phyloP scores from a whole-genome alignment of 30 jellyfish, hydroid and myxozoan genomes.

The Calvadosia cruxmelitensis region DNA sequence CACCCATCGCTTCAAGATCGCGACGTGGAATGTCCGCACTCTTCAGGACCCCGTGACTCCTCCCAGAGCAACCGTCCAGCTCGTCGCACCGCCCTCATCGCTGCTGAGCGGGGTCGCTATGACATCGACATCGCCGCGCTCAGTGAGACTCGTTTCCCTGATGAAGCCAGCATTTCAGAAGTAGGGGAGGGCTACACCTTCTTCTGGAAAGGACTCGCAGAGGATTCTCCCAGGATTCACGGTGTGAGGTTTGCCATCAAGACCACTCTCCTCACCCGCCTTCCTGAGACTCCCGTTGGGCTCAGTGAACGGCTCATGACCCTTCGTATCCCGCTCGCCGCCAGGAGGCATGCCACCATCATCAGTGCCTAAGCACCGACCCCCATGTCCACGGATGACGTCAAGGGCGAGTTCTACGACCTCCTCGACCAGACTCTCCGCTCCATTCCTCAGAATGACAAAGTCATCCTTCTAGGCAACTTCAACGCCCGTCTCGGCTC shows the following conservation, averaged over 20 bases:
- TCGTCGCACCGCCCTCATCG: slow-evolving; percentile 1
- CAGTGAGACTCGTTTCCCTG: not conserved
- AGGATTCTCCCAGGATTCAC: not conserved
- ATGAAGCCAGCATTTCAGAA: not conserved
- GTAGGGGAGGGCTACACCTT: not conserved
- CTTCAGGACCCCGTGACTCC: slow-evolving; percentile 4
- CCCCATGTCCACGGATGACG: slow-evolving; percentile 15
- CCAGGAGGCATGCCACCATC: slow-evolving; percentile 7
- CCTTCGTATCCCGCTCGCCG: slow-evolving; percentile 11
- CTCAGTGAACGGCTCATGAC: slow-evolving; percentile 14
- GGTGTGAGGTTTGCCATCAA: slow-evolving; percentile 21
- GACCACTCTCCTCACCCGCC: not conserved
- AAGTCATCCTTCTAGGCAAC: slow-evolving; percentile 34
- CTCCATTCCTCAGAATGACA: slow-evolving; percentile 10
- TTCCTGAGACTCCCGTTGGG: slow-evolving; percentile 4
- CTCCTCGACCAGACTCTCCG: not conserved
- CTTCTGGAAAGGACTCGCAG: not conserved
- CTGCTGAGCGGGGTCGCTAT: not conserved
- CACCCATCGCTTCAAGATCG: not conserved
- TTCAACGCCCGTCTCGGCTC: slow-evolving; percentile 39
- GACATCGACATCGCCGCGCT: slow-evolving; percentile 3
- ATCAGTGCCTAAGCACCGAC: slow-evolving; percentile 35
- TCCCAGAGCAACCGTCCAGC: not conserved
- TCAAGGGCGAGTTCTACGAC: slow-evolving; percentile 9
- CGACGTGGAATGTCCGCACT: not conserved